Conservation (phyloP, 1,140 invertebrate genomes). For the Lepidurus arcticus region DNA sequence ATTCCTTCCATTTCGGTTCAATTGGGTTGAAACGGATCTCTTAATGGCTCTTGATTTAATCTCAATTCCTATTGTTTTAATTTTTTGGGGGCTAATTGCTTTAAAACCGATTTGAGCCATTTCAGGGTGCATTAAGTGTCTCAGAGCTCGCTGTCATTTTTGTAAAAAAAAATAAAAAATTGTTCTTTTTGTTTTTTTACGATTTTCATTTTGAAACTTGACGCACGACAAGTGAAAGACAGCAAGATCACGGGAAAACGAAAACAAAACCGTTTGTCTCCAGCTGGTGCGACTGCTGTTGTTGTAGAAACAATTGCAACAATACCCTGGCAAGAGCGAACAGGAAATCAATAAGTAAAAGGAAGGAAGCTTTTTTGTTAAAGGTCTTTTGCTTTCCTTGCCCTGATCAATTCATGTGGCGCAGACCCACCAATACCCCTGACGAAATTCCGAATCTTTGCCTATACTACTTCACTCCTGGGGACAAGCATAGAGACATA, state of each 20-base stretch:
- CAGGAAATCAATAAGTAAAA: slow-evolving; percentile 11
- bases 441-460: slow-evolving; percentile 19
- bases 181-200: background rate
- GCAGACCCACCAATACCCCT: background rate
- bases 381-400: background rate
- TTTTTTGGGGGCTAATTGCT: background rate
- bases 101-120: background rate
- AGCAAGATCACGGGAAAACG: background rate
- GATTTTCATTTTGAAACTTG: background rate
- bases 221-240: background rate
- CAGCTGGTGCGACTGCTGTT: background rate
- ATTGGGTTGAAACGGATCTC: background rate
- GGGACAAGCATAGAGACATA: background rate
- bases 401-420: background rate
- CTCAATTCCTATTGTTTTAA: background rate
- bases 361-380: background rate
- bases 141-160: background rate
- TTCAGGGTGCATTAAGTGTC: background rate
- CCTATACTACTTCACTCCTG: slow-evolving; percentile 19
- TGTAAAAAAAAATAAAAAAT: no score
- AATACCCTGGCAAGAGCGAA: background rate
- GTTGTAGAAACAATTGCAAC: slow-evolving; percentile 11
- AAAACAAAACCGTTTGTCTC: background rate
- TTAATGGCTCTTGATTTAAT: background rate
- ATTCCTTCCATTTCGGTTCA: background rate